Base-by-base conservation (phyloP, 2,797 vertebrate genomes). In the Sebastes diaconus region DNA sequence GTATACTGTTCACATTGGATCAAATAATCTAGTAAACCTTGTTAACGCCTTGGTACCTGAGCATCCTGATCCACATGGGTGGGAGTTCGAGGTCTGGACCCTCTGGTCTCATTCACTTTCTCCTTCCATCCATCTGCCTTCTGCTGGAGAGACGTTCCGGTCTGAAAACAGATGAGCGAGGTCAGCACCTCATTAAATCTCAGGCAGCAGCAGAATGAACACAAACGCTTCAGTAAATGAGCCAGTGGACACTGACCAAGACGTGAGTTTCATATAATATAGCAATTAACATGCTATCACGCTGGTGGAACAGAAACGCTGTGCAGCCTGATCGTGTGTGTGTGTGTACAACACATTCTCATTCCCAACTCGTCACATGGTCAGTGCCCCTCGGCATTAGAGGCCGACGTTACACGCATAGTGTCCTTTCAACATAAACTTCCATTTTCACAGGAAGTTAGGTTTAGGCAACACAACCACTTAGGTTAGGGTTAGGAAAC, bases 81-180 rank as follows among this genome's bases (percentile, higher is more conserved):
- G 18, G 95, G 94, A 2, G 94, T 96, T 22, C 90, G 94, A 75
- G 94, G 90, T 83, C 94, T 86, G 77, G 94, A 93, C 18, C 88
- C 92, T 83, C 85, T 91, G 71, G 90, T 95, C 76, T 96, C 95
- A 1, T 92, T 95, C 59, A 96, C 94, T 86, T 92, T 93, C 81
- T 95, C 94, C 80, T 95, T 96, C 95, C 95, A 96, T 42, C 95
- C 94, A 1, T 96, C 95, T 1, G 95, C 92, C 80, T 94, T 95
- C 63, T 95, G 95, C 86, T 96, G 95, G n/a, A 96, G 93, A 71
- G 94, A 92, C 0, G 80, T 72, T 22, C 94, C 95, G 0, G 94
- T 95, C 95, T 96, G 93, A 73, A 80, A 81, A 63, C 32, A 90
- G 30, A 87, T 18, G 20, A 77, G 42, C 25, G 57, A 75, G n/a